Base-by-base conservation (phyloP, 1,140 invertebrate species). In the Phthorimaea operculella region DNA sequence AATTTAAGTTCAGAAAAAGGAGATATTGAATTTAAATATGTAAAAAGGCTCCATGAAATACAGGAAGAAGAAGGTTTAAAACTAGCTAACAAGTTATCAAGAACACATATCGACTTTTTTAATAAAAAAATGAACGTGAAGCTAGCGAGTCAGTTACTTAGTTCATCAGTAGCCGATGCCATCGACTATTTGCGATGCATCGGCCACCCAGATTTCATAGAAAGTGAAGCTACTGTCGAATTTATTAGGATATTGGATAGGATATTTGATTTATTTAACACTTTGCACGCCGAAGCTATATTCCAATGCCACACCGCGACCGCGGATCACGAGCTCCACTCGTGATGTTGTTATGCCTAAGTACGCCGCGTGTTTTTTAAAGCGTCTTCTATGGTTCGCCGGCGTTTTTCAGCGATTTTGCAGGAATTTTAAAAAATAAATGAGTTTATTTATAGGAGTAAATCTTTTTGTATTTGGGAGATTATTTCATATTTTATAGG, bases 101-200 rank as follows among this genome's bases (percentile, higher is more conserved):
- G 9, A 28, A 28, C 14, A 5, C 68, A 72, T 54, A 21, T 67
- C 5, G 52, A 69, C 52, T 73, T 57, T 57, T 9, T 50, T 14
- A 39, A 47, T 11, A 65, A 72, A 55, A n/a, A 72, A 57, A 72
- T 74, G 64, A 70, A 63, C 45, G 70, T 72, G 4, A 52, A 45
- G 28, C 49, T 74, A 33, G 67, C 70, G 9, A 58, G 63, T 0
- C 70, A 74, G 57, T 42, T 62, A n/a, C 21, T 76, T 10, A 76
- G 69, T 45, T 47, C 33, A 15, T 60, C 58, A 39, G 69, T 76
- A 15, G 71, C 73, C 6, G 61, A 72, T 59, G 61, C 66, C 7
- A 60, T 74, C 9, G 63, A 72, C 14, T 76, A 66, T 60, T 62
- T 68, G n/a, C n/a, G n/a, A n/a, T n/a, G n/a, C n/a, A n/a, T n/a